Conservation (phyloP, 2,888 invertebrate species). For the Agonum fuliginosum region DNA sequence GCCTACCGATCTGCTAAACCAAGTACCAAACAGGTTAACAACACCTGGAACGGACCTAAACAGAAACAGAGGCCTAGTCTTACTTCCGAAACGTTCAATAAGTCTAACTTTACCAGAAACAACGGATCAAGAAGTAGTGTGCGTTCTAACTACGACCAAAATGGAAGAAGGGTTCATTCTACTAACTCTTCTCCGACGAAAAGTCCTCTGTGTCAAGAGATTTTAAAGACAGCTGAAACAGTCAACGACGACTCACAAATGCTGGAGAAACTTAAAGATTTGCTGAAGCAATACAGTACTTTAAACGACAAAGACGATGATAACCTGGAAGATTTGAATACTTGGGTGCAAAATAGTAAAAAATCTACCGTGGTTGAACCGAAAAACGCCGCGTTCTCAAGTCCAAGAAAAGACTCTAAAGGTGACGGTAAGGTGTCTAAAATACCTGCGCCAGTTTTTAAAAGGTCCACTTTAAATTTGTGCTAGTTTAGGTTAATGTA, state of each 20-base stretch:
- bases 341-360: conserved; percentile 84
- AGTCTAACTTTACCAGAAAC: conserved; percentile 70
- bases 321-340: conserved; percentile 80
- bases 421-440: conserved; percentile 73
- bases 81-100: conserved; percentile 79
- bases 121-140: conserved; percentile 73
- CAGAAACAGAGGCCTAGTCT: conserved; percentile 73
- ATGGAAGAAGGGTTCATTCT: conserved; percentile 74
- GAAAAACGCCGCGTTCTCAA: conserved; percentile 66
- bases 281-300: conserved; percentile 78
- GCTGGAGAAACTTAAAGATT: conserved; percentile 83
- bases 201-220: conserved; percentile 81
- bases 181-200: conserved; percentile 80
- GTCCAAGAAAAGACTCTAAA: conserved; percentile 75
- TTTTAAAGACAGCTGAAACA: conserved; percentile 82
- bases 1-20: conserved; percentile 71
- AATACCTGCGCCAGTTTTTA: conserved; percentile 73
- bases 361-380: conserved; percentile 47
- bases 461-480: conserved; percentile 54
- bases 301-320: conserved; percentile 76
- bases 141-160: conserved; percentile 71
- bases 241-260: conserved; percentile 85
- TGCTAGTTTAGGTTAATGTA: conserved; percentile 33
- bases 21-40: conserved; percentile 74
- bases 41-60: conserved; percentile 85